Evolutionary conservation across 2,888 invertebrate genomes (phyloP).

Genomic region (Eremobia ochroleuca): DNA sequence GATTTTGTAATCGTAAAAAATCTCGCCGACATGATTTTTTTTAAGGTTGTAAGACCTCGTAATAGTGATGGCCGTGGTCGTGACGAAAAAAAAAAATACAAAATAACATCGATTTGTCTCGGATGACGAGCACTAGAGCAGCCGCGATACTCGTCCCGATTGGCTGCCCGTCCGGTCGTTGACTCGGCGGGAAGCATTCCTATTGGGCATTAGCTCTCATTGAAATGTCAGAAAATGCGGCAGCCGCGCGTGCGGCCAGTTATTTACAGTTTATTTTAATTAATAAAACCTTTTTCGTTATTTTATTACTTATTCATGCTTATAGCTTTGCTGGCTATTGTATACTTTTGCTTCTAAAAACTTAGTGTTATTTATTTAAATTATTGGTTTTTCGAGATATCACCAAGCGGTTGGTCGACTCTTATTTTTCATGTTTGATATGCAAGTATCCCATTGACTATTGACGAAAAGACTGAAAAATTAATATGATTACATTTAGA

Average conservation of each 20-base stretch:
- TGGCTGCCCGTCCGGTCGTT: conserved; percentile 82
- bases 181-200: conserved; percentile 77
- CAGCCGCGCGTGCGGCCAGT: conserved; percentile 28
- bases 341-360: not conserved
- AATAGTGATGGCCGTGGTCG: conserved; percentile 75
- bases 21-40: conserved; percentile 35
- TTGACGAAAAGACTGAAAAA: not conserved
- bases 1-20: conserved; percentile 39
- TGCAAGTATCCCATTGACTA: not conserved
- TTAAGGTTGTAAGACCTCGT: conserved; percentile 53
- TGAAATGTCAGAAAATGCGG: conserved; percentile 57
- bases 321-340: not conserved
- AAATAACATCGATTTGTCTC: conserved; percentile 84
- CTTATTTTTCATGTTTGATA: not conserved
- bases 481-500: not conserved
- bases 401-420: too few relatives aligned
- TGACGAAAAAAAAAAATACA: conserved; percentile 78
- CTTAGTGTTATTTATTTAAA: not conserved
- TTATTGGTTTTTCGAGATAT: not conserved
- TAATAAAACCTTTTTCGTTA: conserved; percentile 33
- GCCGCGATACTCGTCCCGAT: conserved; percentile 77
- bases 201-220: conserved; percentile 62
- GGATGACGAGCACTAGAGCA: conserved; percentile 82
- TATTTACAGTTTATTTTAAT: conserved; percentile 60
- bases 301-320: conserved; percentile 20